Evolutionary conservation across 2,113 vertebrate genomes (phyloP), one percentile per base, ranked within the genome.

Genomic region (Amblyornis subalaris): DNA sequence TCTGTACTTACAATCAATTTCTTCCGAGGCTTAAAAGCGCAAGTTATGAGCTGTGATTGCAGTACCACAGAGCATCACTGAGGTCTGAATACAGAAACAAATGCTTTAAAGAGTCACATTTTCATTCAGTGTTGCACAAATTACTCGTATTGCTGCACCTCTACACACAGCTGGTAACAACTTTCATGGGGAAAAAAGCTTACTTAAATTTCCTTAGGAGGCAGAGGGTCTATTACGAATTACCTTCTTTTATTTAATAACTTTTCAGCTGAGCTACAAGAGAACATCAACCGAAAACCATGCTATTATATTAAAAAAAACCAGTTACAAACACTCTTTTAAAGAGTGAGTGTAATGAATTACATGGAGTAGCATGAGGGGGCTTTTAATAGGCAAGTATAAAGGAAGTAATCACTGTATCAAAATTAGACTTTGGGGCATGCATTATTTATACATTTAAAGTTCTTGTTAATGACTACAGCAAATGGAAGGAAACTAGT

Each of bases 391-490:
- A 33, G 57, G 22, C 20, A 14, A 88, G 35, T 29, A 53, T 44
- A 77, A 93, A 85, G 51, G 55, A 85, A 93, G 33, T 66, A 85
- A 88, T 64, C 0, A 0, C 25, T 51, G 20, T 48, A 77, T 72
- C 75, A 88, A 61, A 95, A 88, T 23, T 14, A 90, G 88, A 95
- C 72, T 94, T 91, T 74, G 53, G 48, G 78, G 55, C 44, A 91
- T 18, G 54, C 35, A 57, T 71, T 90, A 95, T 71, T 86, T 88
- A 47, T 25, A 92, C 6, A 5, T 61, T 90, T 45, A 71, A 80
- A 67, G 55, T 67, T 95, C 90, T 80, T 64, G n/a, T 73, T 90
- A 86, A 86, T 6, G 28, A 74, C 53, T 71, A 26, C 31, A 93
- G 91, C 78, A 80, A 85, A 71, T 67, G 75, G 44, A 91, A 94